Base-by-base conservation (phyloP, 37 sponge, comb jelly and placozoan genomes). In the Hormiphora californensis region DNA sequence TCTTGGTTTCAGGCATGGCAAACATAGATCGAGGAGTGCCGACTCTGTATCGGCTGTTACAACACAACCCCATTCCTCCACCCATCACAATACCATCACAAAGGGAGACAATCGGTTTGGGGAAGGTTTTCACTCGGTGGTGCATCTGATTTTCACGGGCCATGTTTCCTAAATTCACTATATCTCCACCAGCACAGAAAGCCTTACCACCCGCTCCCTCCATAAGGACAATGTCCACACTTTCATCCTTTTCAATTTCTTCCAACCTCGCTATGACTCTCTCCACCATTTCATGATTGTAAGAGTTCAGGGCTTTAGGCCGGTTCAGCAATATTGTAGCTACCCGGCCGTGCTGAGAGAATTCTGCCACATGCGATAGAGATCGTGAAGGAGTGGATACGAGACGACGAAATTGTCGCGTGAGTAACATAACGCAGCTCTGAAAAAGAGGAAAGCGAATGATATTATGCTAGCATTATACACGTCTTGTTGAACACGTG, bases 101-200 rank as follows among this genome's bases (percentile, higher is more conserved):
- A 19, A 57, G 5, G 27, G 30, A 28, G 7, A 57, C n/a, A 23
- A 57, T 30, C 9, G 61, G 61, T 30, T 57, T 57, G 5, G 4
- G n/a, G 30, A 57, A 57, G 3, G 23, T 57, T 30, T 57, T 57
- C 7, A 57, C 4, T 12, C 27, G n/a, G 61, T 57, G 61, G 23
- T 57, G 61, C n/a, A 57, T 25, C 23, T 57, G 61, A 12, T 57
- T 57, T 30, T 57, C 61, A 5, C 61, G 61, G 61, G 61, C 27
- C 3, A 57, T 57, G 30, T 57, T 4, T 28, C 61, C 61, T 12
- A 57, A 30, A 30, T 57, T 25, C n/a, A 57, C 61, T 19, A 95
- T 86, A 63, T 95, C 96, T 35, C 96, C 96, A 35, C 96, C 96
- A 78, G 96, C 94, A 95, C 96, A 95, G 90, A 93, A 95, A 0